Conservation (phyloP, 1,140 invertebrate genomes). For the Drosophila miranda region DNA sequence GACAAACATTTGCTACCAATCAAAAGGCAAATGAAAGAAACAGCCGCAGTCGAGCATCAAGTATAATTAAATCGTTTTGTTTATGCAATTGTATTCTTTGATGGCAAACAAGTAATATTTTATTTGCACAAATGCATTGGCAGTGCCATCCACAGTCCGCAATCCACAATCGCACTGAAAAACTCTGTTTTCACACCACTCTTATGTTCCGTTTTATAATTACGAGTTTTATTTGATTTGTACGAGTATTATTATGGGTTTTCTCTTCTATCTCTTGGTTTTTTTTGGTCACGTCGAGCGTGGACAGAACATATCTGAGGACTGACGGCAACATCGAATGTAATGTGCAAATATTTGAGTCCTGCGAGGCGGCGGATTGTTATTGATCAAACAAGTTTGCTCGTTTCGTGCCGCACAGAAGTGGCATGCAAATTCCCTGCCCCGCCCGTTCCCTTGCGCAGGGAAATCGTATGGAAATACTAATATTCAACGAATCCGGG, state of each 20-base stretch:
- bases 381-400: constrained; percentile 75
- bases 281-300: constrained; percentile 54
- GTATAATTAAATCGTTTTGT: constrained; percentile 41
- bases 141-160: too few relatives aligned
- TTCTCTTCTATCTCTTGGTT: background rate
- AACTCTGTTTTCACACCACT: too few relatives aligned
- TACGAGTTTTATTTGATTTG: constrained; percentile 21
- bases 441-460: background rate
- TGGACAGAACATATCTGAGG: constrained; percentile 42
- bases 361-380: constrained; percentile 3
- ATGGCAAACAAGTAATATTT: constrained; percentile 19
- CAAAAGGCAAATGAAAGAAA: background rate
- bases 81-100: constrained; percentile 55
- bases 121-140: constrained; percentile 42
- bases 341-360: constrained; percentile 55
- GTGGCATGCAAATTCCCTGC: constrained; percentile 49
- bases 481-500: constrained; percentile 49
- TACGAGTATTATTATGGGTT: constrained; percentile 4
- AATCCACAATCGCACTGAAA: too few relatives aligned
- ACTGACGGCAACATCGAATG: constrained; percentile 45
- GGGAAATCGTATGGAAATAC: constrained; percentile 24
- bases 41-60: constrained; percentile 17
- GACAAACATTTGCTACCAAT: too few relatives aligned
- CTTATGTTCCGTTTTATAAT: too few relatives aligned
- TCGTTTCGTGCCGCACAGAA: constrained; percentile 53